Percentiles rank a stretch among this genome's conserved stretches.
These are phyloP conservation scores for Ondatra zibethicus DNA, from an alignment of 2,113 vertebrate species.

Conservation along the genomic window DNA sequence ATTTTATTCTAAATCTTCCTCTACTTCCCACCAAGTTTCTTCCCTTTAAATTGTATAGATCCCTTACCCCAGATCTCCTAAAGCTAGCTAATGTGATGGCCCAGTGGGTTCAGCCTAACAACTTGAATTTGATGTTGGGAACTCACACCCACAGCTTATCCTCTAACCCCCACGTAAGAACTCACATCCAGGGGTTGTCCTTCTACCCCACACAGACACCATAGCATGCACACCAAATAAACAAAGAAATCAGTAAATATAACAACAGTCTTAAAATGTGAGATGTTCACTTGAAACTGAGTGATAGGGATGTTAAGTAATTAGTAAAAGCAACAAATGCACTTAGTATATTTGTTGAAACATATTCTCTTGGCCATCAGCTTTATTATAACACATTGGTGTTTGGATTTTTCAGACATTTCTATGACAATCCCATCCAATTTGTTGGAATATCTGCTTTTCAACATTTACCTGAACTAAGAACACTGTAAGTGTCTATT, in stretches of 20 bases:
- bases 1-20: neutral
- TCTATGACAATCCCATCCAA: slow-evolving; percentile 96
- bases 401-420: slow-evolving; percentile 90
- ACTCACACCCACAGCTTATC: neutral
- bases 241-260: neutral
- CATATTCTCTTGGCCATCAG: neutral
- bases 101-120: neutral
- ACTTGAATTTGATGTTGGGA: neutral
- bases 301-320: neutral
- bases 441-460: slow-evolving; percentile 94
- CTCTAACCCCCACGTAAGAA: neutral
- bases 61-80: neutral
- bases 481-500: slow-evolving; percentile 87
- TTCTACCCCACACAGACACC: too few relatives aligned
- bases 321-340: neutral
- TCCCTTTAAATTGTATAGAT: neutral
- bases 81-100: neutral
- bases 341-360: neutral
- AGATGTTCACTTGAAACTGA: slow-evolving; percentile 32
- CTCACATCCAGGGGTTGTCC: too few relatives aligned
- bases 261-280: neutral
- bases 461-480: slow-evolving; percentile 94
- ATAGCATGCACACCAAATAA: too few relatives aligned
- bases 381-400: slow-evolving; percentile 49
- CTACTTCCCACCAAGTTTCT: neutral